Evolutionary conservation across 2,888 invertebrate species (phyloP).

Genomic region (Drosophila quasianomalipes): DNA sequence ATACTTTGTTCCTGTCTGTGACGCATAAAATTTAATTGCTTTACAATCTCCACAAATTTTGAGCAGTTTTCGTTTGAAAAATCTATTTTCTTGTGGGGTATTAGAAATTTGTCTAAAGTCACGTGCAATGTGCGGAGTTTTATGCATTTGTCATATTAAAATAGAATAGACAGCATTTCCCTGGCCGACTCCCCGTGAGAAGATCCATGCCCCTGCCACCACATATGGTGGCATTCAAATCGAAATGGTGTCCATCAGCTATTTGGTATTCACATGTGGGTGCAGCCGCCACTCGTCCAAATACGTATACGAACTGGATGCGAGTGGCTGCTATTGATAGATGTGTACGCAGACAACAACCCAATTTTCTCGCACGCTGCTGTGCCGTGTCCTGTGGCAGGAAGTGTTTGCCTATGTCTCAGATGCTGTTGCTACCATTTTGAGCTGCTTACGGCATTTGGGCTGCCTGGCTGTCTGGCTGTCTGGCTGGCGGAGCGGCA

Average conservation of each 20-base stretch:
- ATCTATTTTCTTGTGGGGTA: not conserved
- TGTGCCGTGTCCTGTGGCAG: slow-evolving; percentile 58
- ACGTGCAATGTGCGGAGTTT: slow-evolving; percentile 56
- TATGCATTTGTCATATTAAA: slow-evolving; percentile 58
- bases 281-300: slow-evolving; percentile 20
- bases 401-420: slow-evolving; percentile 46
- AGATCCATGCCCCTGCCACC: slow-evolving; percentile 32
- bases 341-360: slow-evolving; percentile 54
- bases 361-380: slow-evolving; percentile 51
- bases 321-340: slow-evolving; percentile 69
- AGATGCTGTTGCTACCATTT: slow-evolving; percentile 35
- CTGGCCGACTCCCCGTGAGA: slow-evolving; percentile 3
- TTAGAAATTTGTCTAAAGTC: slow-evolving; percentile 55
- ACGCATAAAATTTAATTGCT: not conserved
- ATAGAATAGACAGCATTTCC: slow-evolving; percentile 35
- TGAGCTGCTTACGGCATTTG: slow-evolving; percentile 23
- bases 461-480: not conserved
- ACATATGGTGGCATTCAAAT: slow-evolving; percentile 39
- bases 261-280: slow-evolving; percentile 35
- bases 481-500: slow-evolving; percentile 58
- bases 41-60: not conserved
- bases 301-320: not conserved
- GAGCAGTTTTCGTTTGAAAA: not conserved
- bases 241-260: slow-evolving; percentile 52
- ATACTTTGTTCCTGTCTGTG: not conserved